Conservation (phyloP, 2,113 vertebrate genomes). For the Miniopterus natalensis region DNA sequence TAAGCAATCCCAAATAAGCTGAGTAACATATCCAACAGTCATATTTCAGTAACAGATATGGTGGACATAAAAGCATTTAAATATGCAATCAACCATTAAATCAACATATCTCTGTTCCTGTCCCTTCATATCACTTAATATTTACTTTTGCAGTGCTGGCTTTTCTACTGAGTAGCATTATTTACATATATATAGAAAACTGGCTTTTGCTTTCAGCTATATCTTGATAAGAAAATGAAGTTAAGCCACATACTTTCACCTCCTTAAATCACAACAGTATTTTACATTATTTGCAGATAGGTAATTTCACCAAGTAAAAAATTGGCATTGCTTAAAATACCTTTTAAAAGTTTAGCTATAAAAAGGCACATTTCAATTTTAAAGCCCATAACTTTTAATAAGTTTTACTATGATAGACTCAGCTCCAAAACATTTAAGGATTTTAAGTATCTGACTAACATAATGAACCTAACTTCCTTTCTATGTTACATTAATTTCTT, state of each 20-base stretch:
- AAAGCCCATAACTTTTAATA: slow-evolving; percentile 48
- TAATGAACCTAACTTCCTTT: slow-evolving; percentile 52
- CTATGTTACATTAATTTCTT: slow-evolving; percentile 50
- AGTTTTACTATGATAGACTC: slow-evolving; percentile 25
- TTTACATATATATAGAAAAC: slow-evolving; percentile 55
- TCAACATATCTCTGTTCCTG: slow-evolving; percentile 41
- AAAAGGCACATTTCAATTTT: slow-evolving; percentile 62
- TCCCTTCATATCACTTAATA: slow-evolving; percentile 55
- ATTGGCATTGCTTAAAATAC: slow-evolving; percentile 2
- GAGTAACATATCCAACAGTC: slow-evolving; percentile 56
- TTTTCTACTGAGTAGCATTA: slow-evolving; percentile 54
- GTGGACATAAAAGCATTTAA: slow-evolving; percentile 80
- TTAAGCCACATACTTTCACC: slow-evolving; percentile 26
- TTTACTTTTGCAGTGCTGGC: not conserved
- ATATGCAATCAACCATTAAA: slow-evolving; percentile 68
- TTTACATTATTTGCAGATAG: slow-evolving; percentile 51
- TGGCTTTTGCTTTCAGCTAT: slow-evolving; percentile 46
- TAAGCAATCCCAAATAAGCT: slow-evolving; percentile 84
- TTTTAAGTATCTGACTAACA: slow-evolving; percentile 55
- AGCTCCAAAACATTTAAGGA: slow-evolving; percentile 24
- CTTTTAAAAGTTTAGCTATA: slow-evolving; percentile 48
- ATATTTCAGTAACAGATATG: slow-evolving; percentile 51
- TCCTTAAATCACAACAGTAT: slow-evolving; percentile 34
- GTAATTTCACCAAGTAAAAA: slow-evolving; percentile 61
- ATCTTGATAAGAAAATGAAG: slow-evolving; percentile 63